Percentiles rank a stretch among this genome's conserved stretches.
Conservation (phyloP, 2,888 invertebrate genomes). For the Apamea sordens region DNA sequence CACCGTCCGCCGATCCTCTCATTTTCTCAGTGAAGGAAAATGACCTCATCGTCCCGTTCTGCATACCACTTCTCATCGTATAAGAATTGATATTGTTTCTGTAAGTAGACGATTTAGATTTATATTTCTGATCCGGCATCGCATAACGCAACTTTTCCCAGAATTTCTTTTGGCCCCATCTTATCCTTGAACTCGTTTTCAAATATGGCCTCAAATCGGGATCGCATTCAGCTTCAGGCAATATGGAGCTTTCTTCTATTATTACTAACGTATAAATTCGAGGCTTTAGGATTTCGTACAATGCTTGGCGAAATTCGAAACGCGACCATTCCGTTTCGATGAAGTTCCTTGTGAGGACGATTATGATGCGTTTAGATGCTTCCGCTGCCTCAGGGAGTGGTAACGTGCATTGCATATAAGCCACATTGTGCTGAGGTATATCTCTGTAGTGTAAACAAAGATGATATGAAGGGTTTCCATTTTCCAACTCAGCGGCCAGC, state of each 20-base stretch:
- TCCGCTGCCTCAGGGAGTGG: constrained; percentile 96
- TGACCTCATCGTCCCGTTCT: constrained; percentile 91
- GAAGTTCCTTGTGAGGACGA: constrained; percentile 96
- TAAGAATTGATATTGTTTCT: constrained; percentile 96
- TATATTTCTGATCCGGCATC: constrained; percentile 93
- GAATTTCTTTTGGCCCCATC: constrained; percentile 97
- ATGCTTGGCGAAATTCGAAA: constrained; percentile 96
- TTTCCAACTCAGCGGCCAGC: constrained; percentile 96
- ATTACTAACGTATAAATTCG: constrained; percentile 96
- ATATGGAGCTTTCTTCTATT: constrained; percentile 95
- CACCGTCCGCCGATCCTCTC: constrained; percentile 80
- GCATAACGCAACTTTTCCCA: constrained; percentile 97
- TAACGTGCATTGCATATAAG: constrained; percentile 93
- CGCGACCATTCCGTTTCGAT: constrained; percentile 98
- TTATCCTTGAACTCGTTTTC: constrained; percentile 95
- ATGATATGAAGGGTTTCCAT: constrained; percentile 94
- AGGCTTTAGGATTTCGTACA: constrained; percentile 96
- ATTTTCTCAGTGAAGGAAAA: constrained; percentile 91
- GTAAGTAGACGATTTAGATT: constrained; percentile 90
- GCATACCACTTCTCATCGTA: constrained; percentile 92
- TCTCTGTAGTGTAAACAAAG: constrained; percentile 97
- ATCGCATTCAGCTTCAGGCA: constrained; percentile 95
- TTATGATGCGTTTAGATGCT: constrained; percentile 95
- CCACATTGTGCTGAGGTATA: constrained; percentile 92
- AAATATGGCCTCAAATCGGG: constrained; percentile 96